Percentiles rank a stretch among this genome's conserved stretches.
phyloP scores from a whole-genome alignment of 2,113 vertebrate genomes.

The Eulacestoma nigropectus region DNA sequence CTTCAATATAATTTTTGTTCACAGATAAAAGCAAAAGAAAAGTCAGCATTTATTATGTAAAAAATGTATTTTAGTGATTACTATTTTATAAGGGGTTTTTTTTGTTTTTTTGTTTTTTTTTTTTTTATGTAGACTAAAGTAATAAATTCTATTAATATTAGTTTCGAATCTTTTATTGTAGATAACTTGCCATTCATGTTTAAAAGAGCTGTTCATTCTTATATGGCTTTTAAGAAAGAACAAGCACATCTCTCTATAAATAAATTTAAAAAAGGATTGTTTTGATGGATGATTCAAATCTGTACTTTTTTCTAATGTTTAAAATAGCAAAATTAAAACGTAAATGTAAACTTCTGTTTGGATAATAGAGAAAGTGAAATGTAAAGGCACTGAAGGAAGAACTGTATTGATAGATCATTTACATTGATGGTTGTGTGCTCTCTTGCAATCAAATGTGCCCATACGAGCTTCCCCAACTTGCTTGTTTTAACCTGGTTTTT shows the following conservation, averaged over 20 bases:
- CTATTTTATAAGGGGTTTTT: not conserved
- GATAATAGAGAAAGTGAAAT: not conserved
- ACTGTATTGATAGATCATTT: not conserved
- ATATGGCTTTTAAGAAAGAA: not conserved
- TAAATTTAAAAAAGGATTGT: rapidly evolving
- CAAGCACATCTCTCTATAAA: not conserved
- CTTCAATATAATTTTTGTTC: not conserved
- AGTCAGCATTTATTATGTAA: not conserved
- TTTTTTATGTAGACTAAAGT: not conserved
- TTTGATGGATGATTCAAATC: not conserved
- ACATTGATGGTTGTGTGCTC: not conserved
- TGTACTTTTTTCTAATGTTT: not conserved
- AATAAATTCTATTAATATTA: not conserved
- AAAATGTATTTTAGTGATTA: not conserved
- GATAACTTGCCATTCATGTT: not conserved
- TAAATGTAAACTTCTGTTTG: not conserved
- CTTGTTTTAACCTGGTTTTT: not conserved
- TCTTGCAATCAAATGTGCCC: not conserved
- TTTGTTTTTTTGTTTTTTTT: too few species aligned
- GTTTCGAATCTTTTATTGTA: not conserved
- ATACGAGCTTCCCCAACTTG: not conserved
- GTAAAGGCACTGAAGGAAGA: not conserved
- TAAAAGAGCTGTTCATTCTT: not conserved
- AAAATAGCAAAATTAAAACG: not conserved
- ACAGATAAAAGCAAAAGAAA: not conserved